Conservation (phyloP, 2,113 vertebrate genomes). For the Ploceus nigricollis region DNA sequence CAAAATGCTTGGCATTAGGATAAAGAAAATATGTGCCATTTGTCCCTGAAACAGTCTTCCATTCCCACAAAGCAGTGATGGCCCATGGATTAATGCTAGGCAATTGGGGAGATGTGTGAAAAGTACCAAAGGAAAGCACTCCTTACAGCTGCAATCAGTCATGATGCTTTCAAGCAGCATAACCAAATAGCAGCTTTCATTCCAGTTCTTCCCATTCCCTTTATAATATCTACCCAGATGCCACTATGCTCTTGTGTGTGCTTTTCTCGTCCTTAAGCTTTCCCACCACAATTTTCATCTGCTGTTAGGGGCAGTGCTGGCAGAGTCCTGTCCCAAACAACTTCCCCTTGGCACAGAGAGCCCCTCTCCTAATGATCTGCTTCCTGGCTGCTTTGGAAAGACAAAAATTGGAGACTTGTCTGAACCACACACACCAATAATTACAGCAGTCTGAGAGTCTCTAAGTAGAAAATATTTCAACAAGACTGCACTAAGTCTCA, state of each 20-base stretch:
- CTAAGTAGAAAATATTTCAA: not conserved
- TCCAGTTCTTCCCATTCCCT: not conserved
- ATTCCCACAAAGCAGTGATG: not conserved
- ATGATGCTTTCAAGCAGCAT: not conserved
- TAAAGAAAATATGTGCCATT: not conserved
- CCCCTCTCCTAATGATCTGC: rapidly evolving
- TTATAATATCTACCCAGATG: not conserved
- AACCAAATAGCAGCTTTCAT: not conserved
- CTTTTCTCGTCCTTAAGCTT: not conserved
- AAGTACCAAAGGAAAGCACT: not conserved
- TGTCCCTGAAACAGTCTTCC: not conserved
- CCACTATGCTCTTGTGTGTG: not conserved
- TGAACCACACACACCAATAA: not conserved
- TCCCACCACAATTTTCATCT: not conserved
- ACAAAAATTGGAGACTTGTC: not conserved
- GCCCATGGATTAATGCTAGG: not conserved
- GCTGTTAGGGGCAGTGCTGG: not conserved
- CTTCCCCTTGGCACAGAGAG: not conserved
- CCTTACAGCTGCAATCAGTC: not conserved
- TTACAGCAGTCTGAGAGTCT: not conserved
- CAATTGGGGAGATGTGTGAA: not conserved
- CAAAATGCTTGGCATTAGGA: not conserved
- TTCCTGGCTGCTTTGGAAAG: not conserved
- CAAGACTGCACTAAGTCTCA: not conserved
- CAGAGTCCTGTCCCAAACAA: not conserved